Base-by-base conservation (phyloP, 2,797 vertebrate species). In the Enteromius trimaculatus region DNA sequence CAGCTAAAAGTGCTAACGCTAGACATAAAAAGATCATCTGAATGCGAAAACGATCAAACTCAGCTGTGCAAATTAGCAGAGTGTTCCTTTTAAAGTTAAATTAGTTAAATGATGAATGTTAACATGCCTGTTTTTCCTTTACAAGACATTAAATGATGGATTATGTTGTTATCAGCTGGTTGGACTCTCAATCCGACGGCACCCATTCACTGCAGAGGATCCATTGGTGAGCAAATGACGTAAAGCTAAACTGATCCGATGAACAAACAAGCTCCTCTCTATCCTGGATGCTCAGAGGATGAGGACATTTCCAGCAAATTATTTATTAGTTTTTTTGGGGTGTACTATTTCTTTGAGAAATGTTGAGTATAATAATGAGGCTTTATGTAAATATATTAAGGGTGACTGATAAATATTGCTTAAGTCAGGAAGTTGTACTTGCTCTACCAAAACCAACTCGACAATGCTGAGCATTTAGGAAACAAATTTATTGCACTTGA, bases 401-500 rank as follows among this genome's bases (percentile, higher is more conserved):
- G 55, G 19, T 42, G 11, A 58, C 2, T 16, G 11, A 34, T 76
- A 6, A 17, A 58, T 26, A 29, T 19, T 21, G 1, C 19, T 34
- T 44, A n/a, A 42, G 3, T 62, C 4, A 23, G 21, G 34, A 74
- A 34, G 14, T 17, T 10, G 14, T 39, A n/a, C 23, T 31, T 31
- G 0, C 11, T 79, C 34, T 79, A 44, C 65, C 4, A 39, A 39
- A 65, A 79, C 34, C 34, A 66, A 31, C 23, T 26, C 23, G 6
- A 37, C 55, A 64, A 23, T 49, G 5, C 34, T 49, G 17, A 11
- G 14, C 49, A 64, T 51, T 39, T 64, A 81, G 26, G 26, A 72
- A 72, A 34, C 2, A 26, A 2, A 76, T 82, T n/a, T 82, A 82
- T 68, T 68, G 62, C 80, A 55, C 71, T 58, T 1, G 16, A 76